phyloP scores from a whole-genome alignment of 1,140 invertebrate genomes.

The Lasaia peninsularis region DNA sequence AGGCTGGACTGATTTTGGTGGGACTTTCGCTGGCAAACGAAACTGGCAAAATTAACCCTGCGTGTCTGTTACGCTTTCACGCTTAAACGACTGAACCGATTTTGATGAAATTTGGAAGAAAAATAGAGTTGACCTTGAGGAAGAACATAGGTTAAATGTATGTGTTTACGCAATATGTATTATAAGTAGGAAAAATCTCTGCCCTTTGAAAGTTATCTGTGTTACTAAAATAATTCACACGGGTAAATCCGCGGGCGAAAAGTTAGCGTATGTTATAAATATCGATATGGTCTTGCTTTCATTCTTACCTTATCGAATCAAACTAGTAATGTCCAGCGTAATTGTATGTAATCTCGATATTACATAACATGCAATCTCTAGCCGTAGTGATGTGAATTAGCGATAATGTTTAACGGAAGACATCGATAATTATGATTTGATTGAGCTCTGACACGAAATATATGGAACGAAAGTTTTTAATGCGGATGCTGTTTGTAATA shows the following conservation, averaged over 20 bases:
- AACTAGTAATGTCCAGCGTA: background rate
- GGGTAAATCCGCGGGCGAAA: too few relatives aligned
- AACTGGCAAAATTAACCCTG: too few relatives aligned
- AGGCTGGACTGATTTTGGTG: too few relatives aligned
- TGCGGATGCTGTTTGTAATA: background rate
- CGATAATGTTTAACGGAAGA: slow-evolving; percentile 1
- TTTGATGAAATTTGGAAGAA: too few relatives aligned
- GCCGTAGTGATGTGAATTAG: background rate
- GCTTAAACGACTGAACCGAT: too few relatives aligned
- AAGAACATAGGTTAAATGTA: too few relatives aligned
- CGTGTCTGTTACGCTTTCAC: too few relatives aligned
- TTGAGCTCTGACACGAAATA: slow-evolving; percentile 5
- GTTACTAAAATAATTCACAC: background rate
- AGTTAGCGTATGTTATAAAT: background rate
- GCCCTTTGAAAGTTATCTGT: too few relatives aligned
- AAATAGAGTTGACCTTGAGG: too few relatives aligned
- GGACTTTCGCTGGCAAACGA: too few relatives aligned
- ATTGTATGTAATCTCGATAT: background rate
- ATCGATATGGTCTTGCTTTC: background rate
- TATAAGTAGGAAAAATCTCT: too few relatives aligned
- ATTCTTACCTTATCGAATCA: slow-evolving; percentile 1
- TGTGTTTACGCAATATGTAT: too few relatives aligned
- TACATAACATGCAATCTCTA: slow-evolving; percentile 6
- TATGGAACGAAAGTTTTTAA: background rate
- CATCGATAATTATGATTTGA: background rate